Conservation (phyloP, 2,113 vertebrate genomes). For the Cephalopterus ornatus region DNA sequence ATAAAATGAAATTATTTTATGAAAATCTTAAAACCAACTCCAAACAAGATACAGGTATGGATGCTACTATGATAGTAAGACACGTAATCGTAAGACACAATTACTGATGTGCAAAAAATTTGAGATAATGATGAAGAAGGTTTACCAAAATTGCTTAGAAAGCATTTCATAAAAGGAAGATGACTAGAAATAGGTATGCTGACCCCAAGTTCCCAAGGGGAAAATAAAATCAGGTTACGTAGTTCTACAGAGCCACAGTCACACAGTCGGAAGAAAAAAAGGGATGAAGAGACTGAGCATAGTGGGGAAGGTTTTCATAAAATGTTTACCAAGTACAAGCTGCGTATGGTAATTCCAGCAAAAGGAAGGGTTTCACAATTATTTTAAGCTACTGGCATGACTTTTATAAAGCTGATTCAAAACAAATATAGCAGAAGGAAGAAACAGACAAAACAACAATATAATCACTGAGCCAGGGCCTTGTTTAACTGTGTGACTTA, state of each 20-base stretch:
- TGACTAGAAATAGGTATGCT: background rate
- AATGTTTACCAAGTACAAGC: background rate
- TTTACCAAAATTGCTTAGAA: background rate
- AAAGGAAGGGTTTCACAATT: background rate
- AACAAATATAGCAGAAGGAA: background rate
- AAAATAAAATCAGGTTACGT: background rate
- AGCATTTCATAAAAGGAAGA: background rate
- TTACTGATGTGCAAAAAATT: background rate
- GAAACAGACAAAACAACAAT: background rate
- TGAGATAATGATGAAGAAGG: background rate
- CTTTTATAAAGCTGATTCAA: background rate
- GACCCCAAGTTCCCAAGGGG: background rate
- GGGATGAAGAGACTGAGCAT: background rate
- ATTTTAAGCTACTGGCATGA: background rate
- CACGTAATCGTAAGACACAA: background rate
- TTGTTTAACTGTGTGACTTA: background rate
- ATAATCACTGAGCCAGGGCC: background rate
- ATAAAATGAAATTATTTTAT: background rate
- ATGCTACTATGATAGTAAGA: background rate
- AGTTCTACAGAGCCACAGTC: background rate
- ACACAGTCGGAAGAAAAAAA: background rate
- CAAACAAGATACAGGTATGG: background rate
- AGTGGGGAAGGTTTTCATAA: background rate
- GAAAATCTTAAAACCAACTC: background rate
- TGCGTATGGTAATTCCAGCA: background rate